Base-by-base conservation (phyloP, 2,888 invertebrate genomes). In the Lepidocyrtoides sp. region DNA sequence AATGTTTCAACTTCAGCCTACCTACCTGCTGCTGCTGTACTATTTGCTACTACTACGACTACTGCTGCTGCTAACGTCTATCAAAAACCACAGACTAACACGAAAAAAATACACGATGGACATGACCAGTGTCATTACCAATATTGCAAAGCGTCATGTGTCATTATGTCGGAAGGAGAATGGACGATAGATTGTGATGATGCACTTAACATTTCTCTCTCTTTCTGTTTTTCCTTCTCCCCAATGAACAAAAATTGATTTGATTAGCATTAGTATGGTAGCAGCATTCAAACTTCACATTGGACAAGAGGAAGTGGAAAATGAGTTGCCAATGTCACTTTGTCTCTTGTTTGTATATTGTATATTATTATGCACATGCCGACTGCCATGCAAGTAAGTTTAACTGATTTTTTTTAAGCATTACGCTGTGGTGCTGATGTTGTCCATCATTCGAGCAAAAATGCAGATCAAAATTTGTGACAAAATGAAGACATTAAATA, bases 81-180 rank as follows among this genome's bases (percentile, higher is more conserved):
- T 7, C 29, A 29, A 29, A 77, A 77, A 26, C 12, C 5, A 29
- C 51, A 77, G 48, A 77, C 77, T 10, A n/a, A n/a, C n/a, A n/a
- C n/a, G n/a, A 51, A 77, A 77, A 77, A 54, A 12, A 23, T 17
- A 54, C n/a, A 75, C 48, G 44, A 48, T 75, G 54, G 77, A 77
- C 48, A 32, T 51, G 77, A 77, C 26, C 26, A 77, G 29, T 77
- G 75, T 48, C 48, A 75, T 48, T 75, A 75, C 48, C 14, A 75
- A 75, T 48, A 48, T 75, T 26, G 48, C 44, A 75, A 75, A 48
- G 14, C 75, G 77, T 77, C 77, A 75, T 75, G 77, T 63, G 79
- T 87, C 87, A 87, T 87, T 87, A 87, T 79, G 87, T 87, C 87
- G 87, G 87, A 87, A 87, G 77, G 77, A 75, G 75, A 75, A 75